Base-by-base conservation (phyloP, 2,888 invertebrate genomes). In the Imbricaverruca yamaguchii region DNA sequence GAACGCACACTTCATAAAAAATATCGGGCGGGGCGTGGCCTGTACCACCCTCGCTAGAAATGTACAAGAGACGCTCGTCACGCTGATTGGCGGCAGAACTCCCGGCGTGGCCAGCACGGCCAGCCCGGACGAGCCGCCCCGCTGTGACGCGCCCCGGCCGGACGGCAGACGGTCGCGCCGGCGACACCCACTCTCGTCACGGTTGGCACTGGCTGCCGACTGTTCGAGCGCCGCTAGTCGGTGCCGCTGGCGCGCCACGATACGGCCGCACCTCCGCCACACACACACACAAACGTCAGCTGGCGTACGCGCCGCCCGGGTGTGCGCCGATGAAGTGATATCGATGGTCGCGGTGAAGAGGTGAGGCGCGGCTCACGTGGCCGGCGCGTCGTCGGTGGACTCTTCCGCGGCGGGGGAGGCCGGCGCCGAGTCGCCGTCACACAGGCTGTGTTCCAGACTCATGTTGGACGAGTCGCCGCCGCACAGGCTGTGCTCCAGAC, bases 361-460 rank as follows among this genome's bases (percentile, higher is more conserved):
- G 9, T 15, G 10, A 12, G 15, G 65, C 25, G 12, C 25, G 69
- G 7, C 15, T 69, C 69, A 23, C 23, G 21, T n/a, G 10, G 63
- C 18, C 63, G 63, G 12, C 23, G 65, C 65, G 65, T 11, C 65
- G 65, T 6, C 23, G 65, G 67, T 15, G 61, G 15, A 13, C 61
- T 13, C 56, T n/a, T 1, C 77, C 9, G 77, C 53, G 55, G n/a
- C 56, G 77, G 77, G 55, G 77, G 56, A 6, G 77, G 21, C 77
- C 55, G 53, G n/a, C 56, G n/a, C 56, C 10, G 53, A 55, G 56
- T 77, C 77, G 12, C 55, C 21, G 77, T 56, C 77, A 55, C 77
- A 77, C 56, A 77, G 56, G 13, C 77, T 77, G 77, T 77, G 55
- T n/a, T 77, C 77, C 21, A 77, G 77, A 53, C 77, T 77, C 77